Conservation (phyloP, 2,113 vertebrate genomes). For the Zosterops japonicus region DNA sequence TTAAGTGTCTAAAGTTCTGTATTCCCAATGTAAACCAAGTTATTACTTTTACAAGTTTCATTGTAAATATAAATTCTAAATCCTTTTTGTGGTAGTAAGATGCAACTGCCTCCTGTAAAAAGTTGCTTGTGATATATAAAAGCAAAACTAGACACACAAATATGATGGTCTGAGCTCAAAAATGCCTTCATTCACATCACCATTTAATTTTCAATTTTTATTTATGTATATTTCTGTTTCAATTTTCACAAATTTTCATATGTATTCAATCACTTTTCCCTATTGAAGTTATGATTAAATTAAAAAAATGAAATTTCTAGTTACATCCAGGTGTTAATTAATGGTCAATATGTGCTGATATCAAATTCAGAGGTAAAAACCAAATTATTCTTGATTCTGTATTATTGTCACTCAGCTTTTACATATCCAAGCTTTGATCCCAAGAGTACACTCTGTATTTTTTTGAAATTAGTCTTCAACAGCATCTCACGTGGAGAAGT, state of each 20-base stretch:
- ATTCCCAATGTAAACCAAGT: neutral
- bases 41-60: neutral
- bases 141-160: neutral
- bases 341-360: neutral
- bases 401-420: neutral
- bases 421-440: neutral
- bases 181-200: neutral
- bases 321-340: neutral
- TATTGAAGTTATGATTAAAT: neutral
- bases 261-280: neutral
- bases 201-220: neutral
- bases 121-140: neutral
- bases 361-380: neutral
- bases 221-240: neutral
- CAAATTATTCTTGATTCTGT: neutral
- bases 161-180: neutral
- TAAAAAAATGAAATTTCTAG: neutral
- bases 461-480: neutral
- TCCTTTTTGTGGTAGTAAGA: neutral
- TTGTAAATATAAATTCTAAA: neutral
- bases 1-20: neutral
- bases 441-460: neutral
- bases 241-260: neutral
- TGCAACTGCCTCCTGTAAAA: neutral
- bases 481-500: neutral